Evolutionary conservation across 2,888 invertebrate species (phyloP).

Genomic region (Netelia melanura): DNA sequence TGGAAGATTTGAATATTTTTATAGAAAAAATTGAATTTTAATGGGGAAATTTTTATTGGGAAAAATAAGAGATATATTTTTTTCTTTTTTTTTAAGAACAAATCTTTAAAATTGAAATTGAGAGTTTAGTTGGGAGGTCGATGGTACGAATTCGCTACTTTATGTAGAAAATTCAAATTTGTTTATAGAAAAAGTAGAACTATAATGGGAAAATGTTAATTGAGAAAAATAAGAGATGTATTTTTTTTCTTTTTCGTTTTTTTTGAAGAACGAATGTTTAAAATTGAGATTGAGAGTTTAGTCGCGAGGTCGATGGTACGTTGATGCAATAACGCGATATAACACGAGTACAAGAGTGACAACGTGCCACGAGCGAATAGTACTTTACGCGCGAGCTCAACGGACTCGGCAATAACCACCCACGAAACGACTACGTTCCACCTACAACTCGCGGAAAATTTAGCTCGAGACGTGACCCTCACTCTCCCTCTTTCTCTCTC

Average conservation of each 20-base stretch:
- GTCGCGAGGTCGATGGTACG: neutral
- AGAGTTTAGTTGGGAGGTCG: neutral
- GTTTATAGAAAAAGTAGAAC: too few relatives aligned
- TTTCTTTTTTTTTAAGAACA: neutral
- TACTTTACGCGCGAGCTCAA: slow-evolving; percentile 3
- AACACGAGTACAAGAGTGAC: neutral
- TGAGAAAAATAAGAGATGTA: too few relatives aligned
- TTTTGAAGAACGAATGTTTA: neutral
- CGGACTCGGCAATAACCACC: slow-evolving; percentile 60
- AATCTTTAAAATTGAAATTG: neutral
- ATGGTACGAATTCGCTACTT: neutral
- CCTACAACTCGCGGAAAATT: slow-evolving; percentile 58
- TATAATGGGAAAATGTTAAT: too few relatives aligned
- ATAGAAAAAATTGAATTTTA: too few relatives aligned
- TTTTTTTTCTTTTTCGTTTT: neutral
- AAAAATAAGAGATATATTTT: too few relatives aligned
- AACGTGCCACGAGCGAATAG: neutral
- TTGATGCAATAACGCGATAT: neutral
- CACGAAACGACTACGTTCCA: slow-evolving; percentile 63
- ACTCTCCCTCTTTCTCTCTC: neutral
- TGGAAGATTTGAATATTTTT: too few relatives aligned
- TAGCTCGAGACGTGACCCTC: slow-evolving; percentile 26
- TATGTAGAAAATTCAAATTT: too few relatives aligned
- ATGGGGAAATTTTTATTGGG: too few relatives aligned
- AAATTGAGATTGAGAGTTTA: neutral